These are phyloP conservation scores for Pogonocherus hispidulus DNA, from an alignment of 2,888 invertebrate species.

Conservation along the genomic window DNA sequence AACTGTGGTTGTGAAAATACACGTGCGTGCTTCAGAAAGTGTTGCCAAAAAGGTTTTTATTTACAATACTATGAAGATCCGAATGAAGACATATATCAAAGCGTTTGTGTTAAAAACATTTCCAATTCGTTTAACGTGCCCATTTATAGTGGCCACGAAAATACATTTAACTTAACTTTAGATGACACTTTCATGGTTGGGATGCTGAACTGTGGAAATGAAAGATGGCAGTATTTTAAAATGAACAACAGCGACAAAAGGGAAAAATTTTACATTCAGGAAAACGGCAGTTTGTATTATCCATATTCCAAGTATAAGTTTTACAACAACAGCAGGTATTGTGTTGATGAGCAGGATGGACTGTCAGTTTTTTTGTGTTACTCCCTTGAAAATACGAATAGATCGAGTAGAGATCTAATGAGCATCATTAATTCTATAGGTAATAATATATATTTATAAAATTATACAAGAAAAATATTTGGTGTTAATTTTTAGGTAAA, in stretches of 20 bases:
- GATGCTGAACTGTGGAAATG: conserved; percentile 1
- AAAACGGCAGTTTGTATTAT: conserved; percentile 5
- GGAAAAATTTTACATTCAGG: not conserved
- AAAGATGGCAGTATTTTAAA: conserved; percentile 1
- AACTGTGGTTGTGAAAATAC: conserved; percentile 6
- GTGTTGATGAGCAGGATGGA: conserved; percentile 3
- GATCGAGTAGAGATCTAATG: not conserved
- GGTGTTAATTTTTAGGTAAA: too few relatives aligned
- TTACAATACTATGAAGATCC: conserved; percentile 1
- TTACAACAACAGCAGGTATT: not conserved
- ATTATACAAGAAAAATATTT: too few relatives aligned
- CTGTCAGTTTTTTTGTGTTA: conserved; percentile 1
- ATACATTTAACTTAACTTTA: not conserved
- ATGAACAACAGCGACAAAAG: not conserved
- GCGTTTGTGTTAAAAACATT: not conserved
- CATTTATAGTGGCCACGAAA: not conserved
- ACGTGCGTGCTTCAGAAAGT: not conserved
- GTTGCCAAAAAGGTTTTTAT: conserved; percentile 1
- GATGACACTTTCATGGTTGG: not conserved
- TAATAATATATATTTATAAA: not conserved
- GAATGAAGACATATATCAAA: not conserved
- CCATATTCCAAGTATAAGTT: not conserved
- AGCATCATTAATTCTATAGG: not conserved
- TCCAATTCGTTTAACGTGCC: not conserved
- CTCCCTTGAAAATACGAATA: not conserved